phyloP scores from a whole-genome alignment of 2,113 vertebrate species.

The Holacanthus passer region DNA sequence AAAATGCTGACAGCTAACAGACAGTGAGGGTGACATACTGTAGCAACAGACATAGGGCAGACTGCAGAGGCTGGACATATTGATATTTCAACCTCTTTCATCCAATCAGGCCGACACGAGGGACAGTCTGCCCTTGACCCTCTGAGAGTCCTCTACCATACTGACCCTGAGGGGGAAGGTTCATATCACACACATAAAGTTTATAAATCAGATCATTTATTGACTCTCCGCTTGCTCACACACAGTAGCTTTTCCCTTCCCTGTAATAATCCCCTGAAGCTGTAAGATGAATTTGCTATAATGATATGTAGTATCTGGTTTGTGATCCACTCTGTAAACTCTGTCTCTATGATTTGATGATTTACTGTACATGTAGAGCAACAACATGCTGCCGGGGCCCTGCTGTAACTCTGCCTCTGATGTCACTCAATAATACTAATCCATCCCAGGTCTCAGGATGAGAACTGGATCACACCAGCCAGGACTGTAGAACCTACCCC shows the following conservation, averaged over 20 bases:
- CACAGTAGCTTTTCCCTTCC: background rate
- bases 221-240: conserved; percentile 11
- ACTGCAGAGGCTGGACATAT: conserved; percentile 47
- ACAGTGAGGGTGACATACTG: conserved; percentile 45
- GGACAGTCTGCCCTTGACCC: conserved; percentile 67
- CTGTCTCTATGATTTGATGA: conserved; percentile 6
- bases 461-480: conserved; percentile 30
- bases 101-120: conserved; percentile 41
- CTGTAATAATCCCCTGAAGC: conserved; percentile 17
- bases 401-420: conserved; percentile 49
- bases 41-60: conserved; percentile 28
- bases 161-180: conserved; percentile 49
- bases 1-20: conserved; percentile 59
- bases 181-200: conserved; percentile 6
- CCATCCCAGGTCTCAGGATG: conserved; percentile 46
- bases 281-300: background rate
- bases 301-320: background rate
- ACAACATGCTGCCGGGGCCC: conserved; percentile 27
- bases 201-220: conserved; percentile 27
- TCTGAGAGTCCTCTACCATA: conserved; percentile 42
- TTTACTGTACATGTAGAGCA: conserved; percentile 50
- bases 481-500: background rate
- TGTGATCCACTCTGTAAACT: background rate
- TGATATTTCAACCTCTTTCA: conserved; percentile 52
- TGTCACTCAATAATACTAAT: conserved; percentile 55